Evolutionary conservation across 2,888 invertebrate genomes (phyloP), one percentile per base, ranked within the genome.

Genomic region (Caenorhabditis sulstoni): DNA sequence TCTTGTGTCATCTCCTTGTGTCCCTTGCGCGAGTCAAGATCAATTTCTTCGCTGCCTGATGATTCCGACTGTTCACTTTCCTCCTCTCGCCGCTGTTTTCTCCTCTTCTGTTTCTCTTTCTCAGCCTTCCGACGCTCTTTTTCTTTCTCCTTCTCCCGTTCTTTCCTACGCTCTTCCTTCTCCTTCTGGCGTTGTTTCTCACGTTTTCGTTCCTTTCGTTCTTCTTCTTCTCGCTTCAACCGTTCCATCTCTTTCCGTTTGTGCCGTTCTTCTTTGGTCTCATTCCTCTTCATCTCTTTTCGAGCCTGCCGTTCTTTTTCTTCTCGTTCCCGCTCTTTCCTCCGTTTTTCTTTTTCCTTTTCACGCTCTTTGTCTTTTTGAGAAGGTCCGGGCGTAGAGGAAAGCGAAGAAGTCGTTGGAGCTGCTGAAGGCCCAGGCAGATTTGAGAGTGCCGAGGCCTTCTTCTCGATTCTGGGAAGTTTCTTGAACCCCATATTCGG

Each of bases 401-500:
- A 35, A 7, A 16, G 3, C 18, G 57, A 14, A 9, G 55, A 23
- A 16, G 57, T 22, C 16, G 55, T 4, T 8, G 65, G 20, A 12
- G 65, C 44, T 41, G 65, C 11, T 20, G 14, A 41, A 41, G 41
- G 11, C 12, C 41, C 41, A 11, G 41, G 41, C 2, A 22, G 11
- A 11, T 58, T 50, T 18, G 41, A 53, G 5, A 66, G 59, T 18
- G 75, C 75, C n/a, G 67, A 67, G 0, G 79, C 44, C 39, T 79
- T 79, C 53, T 79, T 79, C 35, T 79, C 74, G 29, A 78, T 78
- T 12, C 62, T n/a, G 9, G 78, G 78, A 23, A 78, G 35, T n/a
- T 73, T 78, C 23, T 62, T 78, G 47, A 70, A 45, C 4, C 55
- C 53, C 55, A 65, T 52, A n/a, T 37, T 73, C 2, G 73, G 73